Conservation (phyloP, 2,797 vertebrate species). For the Lepilemur septentrionalis region DNA sequence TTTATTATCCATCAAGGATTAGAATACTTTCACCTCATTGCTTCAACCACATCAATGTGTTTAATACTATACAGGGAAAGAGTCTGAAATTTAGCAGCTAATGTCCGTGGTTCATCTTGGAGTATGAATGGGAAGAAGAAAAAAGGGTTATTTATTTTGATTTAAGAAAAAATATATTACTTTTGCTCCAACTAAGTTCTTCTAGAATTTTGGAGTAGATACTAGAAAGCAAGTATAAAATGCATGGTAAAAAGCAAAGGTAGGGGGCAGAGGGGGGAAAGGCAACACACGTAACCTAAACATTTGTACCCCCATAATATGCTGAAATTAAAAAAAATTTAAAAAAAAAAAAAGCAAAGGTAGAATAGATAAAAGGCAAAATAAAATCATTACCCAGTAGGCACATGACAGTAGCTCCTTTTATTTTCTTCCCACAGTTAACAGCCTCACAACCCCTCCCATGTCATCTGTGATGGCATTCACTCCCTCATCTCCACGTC, state of each 20-base stretch:
- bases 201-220: slow-evolving; percentile 34
- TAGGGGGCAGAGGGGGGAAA: not conserved
- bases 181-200: slow-evolving; percentile 22
- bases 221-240: slow-evolving; percentile 20
- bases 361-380: slow-evolving; percentile 26
- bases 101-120: slow-evolving; percentile 17
- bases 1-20: slow-evolving; percentile 47
- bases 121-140: not conserved
- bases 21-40: slow-evolving; percentile 38
- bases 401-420: not conserved
- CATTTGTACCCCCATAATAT: no score
- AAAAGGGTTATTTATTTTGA: slow-evolving; percentile 21
- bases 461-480: no score
- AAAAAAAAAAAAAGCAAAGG: not conserved
- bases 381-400: not conserved
- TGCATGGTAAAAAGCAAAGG: not conserved
- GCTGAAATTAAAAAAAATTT: no score
- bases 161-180: slow-evolving; percentile 32
- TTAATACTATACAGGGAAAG: slow-evolving; percentile 37
- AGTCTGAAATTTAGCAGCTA: slow-evolving; percentile 11
- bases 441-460: not conserved
- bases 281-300: no score
- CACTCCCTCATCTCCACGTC: not conserved
- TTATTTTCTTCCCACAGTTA: not conserved
- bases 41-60: slow-evolving; percentile 14